phyloP scores from a whole-genome alignment of 2,113 vertebrate species.

The Mirounga angustirostris region DNA sequence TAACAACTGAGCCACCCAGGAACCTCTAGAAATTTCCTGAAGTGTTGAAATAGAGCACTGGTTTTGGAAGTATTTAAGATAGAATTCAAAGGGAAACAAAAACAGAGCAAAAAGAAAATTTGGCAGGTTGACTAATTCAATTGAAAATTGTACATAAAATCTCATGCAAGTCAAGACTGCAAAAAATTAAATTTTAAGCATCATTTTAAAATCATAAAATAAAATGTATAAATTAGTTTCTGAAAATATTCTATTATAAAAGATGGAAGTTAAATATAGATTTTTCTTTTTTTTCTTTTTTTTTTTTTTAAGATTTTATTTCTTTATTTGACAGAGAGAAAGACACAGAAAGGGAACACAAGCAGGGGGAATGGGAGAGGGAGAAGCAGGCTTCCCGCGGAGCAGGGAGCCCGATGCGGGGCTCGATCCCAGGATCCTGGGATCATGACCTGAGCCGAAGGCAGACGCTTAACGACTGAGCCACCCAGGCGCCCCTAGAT shows the following conservation, averaged over 20 bases:
- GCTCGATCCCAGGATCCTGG: no score
- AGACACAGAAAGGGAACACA: no score
- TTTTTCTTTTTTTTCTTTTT: not conserved
- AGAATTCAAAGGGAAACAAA: conserved; percentile 10
- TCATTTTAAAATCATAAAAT: not conserved
- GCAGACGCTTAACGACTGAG: no score
- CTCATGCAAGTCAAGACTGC: not conserved
- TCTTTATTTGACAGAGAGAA: no score
- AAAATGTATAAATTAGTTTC: not conserved
- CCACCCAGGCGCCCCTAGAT: not conserved
- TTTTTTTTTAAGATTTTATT: no score
- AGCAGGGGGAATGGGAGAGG: no score
- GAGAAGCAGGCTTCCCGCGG: no score
- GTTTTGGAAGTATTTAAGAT: not conserved
- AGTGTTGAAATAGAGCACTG: not conserved
- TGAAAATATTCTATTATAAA: not conserved
- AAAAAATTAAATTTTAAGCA: not conserved
- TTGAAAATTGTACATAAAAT: conserved; percentile 8
- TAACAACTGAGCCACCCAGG: no score
- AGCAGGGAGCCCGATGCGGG: no score
- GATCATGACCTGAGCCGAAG: no score
- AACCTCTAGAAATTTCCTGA: not conserved
- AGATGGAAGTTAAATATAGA: not conserved
- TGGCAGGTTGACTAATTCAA: not conserved
- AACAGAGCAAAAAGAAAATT: not conserved